Evolutionary conservation across 2,113 vertebrate genomes (phyloP).

Genomic region (Nettapus auritus): DNA sequence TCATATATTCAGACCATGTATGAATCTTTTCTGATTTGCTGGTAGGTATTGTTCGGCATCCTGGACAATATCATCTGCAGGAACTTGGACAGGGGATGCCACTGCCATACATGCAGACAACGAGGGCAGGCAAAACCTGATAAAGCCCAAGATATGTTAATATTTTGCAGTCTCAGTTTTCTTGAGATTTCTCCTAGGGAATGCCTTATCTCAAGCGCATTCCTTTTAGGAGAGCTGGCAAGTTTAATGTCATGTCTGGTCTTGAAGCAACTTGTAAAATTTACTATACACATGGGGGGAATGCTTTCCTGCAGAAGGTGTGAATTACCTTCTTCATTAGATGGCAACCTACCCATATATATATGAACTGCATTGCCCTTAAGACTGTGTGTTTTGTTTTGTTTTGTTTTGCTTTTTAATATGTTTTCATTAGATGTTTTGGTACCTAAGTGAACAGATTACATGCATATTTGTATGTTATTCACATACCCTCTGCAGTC

Average conservation of each 20-base stretch:
- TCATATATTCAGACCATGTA: background rate
- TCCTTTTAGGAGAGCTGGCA: background rate
- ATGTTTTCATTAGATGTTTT: background rate
- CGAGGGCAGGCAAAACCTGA: background rate
- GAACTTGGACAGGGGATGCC: background rate
- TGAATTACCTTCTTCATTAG: background rate
- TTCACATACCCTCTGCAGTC: rapidly evolving
- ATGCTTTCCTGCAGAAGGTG: background rate
- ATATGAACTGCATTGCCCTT: background rate
- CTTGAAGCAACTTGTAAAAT: background rate
- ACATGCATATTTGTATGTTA: background rate
- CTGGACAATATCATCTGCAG: background rate
- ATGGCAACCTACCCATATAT: background rate
- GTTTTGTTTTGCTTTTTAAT: background rate
- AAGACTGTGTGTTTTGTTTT: background rate
- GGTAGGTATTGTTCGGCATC: background rate
- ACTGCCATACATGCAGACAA: background rate
- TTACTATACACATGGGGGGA: background rate
- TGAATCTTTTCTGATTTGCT: background rate
- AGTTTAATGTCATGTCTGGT: background rate
- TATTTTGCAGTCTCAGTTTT: background rate
- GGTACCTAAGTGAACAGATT: background rate
- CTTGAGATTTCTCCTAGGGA: background rate
- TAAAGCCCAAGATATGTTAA: background rate
- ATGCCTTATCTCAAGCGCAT: background rate